Evolutionary conservation across 2,113 vertebrate species (phyloP).

Genomic region (Myotis brandtii): DNA sequence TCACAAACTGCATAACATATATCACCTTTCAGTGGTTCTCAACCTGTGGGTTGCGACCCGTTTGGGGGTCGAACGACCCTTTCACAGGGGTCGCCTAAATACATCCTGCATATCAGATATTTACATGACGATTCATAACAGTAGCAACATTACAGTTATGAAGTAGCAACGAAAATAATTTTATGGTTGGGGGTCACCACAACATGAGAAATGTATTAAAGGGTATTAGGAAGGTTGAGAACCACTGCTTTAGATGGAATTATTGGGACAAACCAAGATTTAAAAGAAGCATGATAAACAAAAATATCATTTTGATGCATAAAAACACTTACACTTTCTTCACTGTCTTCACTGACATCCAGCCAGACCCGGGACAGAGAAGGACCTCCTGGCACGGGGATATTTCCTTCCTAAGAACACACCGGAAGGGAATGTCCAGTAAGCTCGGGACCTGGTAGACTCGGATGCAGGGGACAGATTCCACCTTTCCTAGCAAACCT

Average conservation of each 20-base stretch:
- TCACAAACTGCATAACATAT: background rate
- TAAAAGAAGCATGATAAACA: background rate
- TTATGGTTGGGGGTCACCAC: too few species aligned
- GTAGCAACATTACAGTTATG: too few species aligned
- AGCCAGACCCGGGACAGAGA: background rate
- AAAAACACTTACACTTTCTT: background rate
- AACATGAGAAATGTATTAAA: too few species aligned
- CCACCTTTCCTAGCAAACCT: background rate
- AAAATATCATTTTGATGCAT: background rate
- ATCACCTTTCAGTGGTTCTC: background rate
- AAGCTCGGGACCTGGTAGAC: background rate
- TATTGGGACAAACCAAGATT: background rate
- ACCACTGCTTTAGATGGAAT: background rate
- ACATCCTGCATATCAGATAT: too few species aligned
- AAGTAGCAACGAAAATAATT: too few species aligned
- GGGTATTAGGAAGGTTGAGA: too few species aligned
- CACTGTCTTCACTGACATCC: background rate
- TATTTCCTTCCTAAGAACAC: background rate
- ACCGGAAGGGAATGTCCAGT: background rate
- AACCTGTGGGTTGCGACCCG: too few species aligned
- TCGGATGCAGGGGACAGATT: background rate
- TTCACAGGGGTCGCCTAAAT: too few species aligned
- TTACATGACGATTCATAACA: too few species aligned
- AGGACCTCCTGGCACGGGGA: fast-evolving
- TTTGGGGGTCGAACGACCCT: too few species aligned